A percentile compares a stretch with the other conserved stretches of the same genome.
phyloP scores from a whole-genome alignment of 2,888 invertebrate genomes.

The Dichetophora obliterata region DNA sequence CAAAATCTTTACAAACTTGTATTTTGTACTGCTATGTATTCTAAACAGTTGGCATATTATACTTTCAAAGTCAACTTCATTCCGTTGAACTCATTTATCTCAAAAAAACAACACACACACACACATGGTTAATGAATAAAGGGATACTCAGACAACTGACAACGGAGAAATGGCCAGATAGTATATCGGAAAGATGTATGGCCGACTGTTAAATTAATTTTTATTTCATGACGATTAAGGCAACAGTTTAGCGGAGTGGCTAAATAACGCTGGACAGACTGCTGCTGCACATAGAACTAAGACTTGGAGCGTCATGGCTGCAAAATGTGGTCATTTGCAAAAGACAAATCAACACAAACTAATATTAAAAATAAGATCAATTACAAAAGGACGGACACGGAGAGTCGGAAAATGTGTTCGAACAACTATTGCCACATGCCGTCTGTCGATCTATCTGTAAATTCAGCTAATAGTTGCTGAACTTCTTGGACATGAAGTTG shows the following conservation, averaged over 20 bases:
- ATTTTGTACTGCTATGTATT: no score
- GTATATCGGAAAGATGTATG: not conserved
- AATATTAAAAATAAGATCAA: constrained; percentile 30
- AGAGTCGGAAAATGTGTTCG: not conserved
- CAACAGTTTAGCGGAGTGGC: no score
- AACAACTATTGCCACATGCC: not conserved
- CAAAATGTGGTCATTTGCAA: constrained; percentile 14
- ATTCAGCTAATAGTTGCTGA: no score
- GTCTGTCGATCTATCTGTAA: not conserved
- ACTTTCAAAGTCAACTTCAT: not conserved
- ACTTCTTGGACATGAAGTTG: no score
- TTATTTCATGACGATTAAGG: not conserved
- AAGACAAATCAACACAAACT: constrained; percentile 9
- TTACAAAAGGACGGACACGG: constrained; percentile 11
- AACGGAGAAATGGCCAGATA: not conserved
- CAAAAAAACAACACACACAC: not conserved
- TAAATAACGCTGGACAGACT: not conserved
- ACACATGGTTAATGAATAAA: not conserved
- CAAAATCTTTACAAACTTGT: no score
- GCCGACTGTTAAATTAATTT: not conserved
- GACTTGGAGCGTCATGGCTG: not conserved
- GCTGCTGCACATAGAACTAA: not conserved
- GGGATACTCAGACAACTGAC: not conserved
- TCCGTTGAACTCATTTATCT: not conserved
- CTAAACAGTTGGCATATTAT: no score